phyloP scores from a whole-genome alignment of 53 echinoderm and acorn worm species.

The Paelopatides confundens region DNA sequence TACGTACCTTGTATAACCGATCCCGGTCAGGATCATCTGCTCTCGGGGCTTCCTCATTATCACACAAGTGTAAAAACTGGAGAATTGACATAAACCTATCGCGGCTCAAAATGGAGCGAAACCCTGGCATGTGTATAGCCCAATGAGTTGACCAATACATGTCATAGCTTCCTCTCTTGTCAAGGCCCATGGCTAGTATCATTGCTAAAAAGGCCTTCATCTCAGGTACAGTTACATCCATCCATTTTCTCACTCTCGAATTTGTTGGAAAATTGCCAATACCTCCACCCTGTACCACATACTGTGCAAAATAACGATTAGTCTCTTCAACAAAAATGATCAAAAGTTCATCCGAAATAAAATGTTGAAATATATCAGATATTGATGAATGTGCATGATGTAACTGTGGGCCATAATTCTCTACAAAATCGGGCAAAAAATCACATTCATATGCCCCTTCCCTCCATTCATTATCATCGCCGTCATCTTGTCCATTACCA shows the following conservation, averaged over 20 bases:
- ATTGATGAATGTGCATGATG: not conserved
- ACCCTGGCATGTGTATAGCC: not conserved
- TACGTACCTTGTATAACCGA: not conserved
- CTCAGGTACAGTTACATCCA: not conserved
- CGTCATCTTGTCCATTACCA: not conserved
- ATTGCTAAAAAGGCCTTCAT: not conserved
- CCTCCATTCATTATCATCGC: not conserved
- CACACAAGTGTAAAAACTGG: too few species aligned
- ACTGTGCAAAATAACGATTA: not conserved
- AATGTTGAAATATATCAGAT: not conserved
- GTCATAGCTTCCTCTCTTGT: not conserved
- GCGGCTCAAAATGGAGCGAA: not conserved
- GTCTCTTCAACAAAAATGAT: not conserved
- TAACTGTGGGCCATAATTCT: not conserved
- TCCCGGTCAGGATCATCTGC: not conserved
- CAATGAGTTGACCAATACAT: not conserved
- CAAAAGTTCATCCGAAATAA: not conserved
- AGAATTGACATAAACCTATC: slow-evolving; percentile 11
- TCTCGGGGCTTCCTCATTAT: not conserved
- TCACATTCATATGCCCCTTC: not conserved
- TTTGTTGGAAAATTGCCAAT: not conserved
- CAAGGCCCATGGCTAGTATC: not conserved
- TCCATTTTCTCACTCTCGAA: not conserved
- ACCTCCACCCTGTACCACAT: not conserved
- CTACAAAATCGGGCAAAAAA: slow-evolving; percentile 18